A percentile compares a stretch with the other conserved stretches of the same genome.
Evolutionary conservation across 2,797 vertebrate species (phyloP).

Genomic region (Scyliorhinus canicula): DNA sequence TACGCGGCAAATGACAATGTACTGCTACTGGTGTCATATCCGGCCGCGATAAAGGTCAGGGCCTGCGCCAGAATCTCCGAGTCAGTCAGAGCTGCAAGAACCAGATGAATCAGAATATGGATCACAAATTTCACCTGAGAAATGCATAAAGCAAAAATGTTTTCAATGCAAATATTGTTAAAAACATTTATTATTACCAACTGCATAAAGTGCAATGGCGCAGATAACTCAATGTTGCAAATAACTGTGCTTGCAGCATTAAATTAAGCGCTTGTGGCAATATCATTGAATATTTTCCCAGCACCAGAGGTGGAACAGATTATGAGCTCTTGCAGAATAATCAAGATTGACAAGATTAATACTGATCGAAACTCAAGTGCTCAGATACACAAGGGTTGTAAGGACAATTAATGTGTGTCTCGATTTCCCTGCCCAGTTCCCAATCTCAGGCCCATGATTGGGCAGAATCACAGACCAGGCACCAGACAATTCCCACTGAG

Average conservation of each 20-base stretch:
- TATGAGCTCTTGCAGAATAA: not conserved
- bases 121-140: not conserved
- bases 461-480: not conserved
- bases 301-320: not conserved
- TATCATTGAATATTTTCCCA: not conserved
- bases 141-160: not conserved
- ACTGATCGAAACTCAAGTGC: not conserved
- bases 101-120: not conserved
- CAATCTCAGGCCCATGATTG: not conserved
- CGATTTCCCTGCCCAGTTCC: not conserved
- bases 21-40: slow-evolving; percentile 68
- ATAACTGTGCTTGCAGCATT: not conserved
- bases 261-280: not conserved
- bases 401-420: not conserved
- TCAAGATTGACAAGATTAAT: not conserved
- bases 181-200: not conserved
- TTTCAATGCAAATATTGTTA: not conserved
- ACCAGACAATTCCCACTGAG: not conserved
- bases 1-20: slow-evolving; percentile 61
- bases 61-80: slow-evolving; percentile 72
- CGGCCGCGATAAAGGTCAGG: slow-evolving; percentile 66
- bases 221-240: not conserved
- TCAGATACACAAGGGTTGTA: not conserved
- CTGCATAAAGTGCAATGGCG: not conserved
- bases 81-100: slow-evolving; percentile 63